Evolutionary conservation across 2,888 invertebrate species (phyloP).

Genomic region (Chymomyza amoena): DNA sequence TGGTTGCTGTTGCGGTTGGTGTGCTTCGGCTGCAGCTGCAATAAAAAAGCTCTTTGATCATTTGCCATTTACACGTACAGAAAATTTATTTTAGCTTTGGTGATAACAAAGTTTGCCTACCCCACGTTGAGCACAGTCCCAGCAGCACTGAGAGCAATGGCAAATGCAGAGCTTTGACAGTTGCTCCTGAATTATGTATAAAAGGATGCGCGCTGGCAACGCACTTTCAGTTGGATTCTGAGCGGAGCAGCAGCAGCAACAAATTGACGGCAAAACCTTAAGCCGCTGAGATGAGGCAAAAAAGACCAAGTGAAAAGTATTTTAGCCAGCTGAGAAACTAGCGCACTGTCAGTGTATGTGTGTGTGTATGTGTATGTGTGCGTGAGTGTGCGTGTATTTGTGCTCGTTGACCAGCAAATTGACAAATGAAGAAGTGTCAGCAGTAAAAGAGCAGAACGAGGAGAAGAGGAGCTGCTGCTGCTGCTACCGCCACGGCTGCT

Average conservation of each 20-base stretch:
- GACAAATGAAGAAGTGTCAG: neutral
- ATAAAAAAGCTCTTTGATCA: slow-evolving; percentile 60
- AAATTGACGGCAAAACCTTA: slow-evolving; percentile 5
- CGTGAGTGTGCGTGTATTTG: slow-evolving; percentile 11
- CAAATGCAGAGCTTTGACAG: slow-evolving; percentile 28
- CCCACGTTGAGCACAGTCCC: neutral
- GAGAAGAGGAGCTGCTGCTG: neutral
- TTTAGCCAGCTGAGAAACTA: slow-evolving; percentile 51
- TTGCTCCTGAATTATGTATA: slow-evolving; percentile 39
- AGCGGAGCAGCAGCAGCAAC: slow-evolving; percentile 63
- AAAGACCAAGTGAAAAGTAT: slow-evolving; percentile 42
- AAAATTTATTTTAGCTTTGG: slow-evolving; percentile 19
- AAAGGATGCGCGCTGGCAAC: slow-evolving; percentile 61
- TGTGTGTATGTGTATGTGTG: slow-evolving; percentile 9
- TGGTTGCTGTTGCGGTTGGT: slow-evolving; percentile 3
- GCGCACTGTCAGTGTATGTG: slow-evolving; percentile 41
- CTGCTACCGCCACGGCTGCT: neutral
- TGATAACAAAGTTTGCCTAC: slow-evolving; percentile 37
- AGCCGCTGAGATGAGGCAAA: neutral
- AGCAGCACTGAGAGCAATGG: neutral
- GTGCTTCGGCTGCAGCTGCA: slow-evolving; percentile 21
- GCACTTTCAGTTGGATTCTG: slow-evolving; percentile 70
- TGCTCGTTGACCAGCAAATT: slow-evolving; percentile 11
- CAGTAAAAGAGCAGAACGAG: slow-evolving; percentile 11
- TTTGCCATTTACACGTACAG: slow-evolving; percentile 43